Evolutionary conservation across 2,113 vertebrate genomes (phyloP).

Genomic region (Sakesphorus luctuosus): DNA sequence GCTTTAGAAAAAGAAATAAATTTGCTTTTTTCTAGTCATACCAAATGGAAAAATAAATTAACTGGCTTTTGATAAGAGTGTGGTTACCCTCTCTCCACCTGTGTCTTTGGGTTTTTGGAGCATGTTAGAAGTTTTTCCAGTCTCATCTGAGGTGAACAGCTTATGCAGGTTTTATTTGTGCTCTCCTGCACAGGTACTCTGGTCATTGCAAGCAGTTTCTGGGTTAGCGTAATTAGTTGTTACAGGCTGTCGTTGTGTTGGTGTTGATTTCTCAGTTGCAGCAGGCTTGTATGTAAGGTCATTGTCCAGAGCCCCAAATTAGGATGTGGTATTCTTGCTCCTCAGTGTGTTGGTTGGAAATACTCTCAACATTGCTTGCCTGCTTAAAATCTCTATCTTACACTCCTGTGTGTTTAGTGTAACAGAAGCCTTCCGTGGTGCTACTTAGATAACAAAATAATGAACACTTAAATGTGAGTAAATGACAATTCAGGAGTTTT

Average conservation of each 20-base stretch:
- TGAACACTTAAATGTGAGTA: background rate
- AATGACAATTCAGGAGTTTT: background rate
- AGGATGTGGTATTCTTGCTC: background rate
- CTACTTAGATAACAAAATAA: background rate
- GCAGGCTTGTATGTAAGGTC: background rate
- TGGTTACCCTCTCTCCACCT: background rate
- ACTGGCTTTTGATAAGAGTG: background rate
- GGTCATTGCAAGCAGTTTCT: background rate
- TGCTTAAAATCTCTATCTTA: background rate
- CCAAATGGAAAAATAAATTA: background rate
- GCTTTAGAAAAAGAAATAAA: background rate
- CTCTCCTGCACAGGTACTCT: rapidly evolving
- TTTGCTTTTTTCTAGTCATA: background rate
- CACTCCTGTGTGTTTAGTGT: rapidly evolving
- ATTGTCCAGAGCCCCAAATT: background rate
- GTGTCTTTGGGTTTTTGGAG: background rate
- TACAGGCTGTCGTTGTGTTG: rapidly evolving
- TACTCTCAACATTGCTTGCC: background rate
- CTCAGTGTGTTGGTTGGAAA: background rate
- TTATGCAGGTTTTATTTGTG: background rate
- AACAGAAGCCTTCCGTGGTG: background rate
- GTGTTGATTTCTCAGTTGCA: background rate
- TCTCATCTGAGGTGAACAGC: background rate
- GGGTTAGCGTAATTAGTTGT: background rate
- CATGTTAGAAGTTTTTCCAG: background rate